Evolutionary conservation across 2,113 vertebrate genomes (phyloP), one percentile per base, ranked within the genome.

Genomic region (Australoheros scitulus): DNA sequence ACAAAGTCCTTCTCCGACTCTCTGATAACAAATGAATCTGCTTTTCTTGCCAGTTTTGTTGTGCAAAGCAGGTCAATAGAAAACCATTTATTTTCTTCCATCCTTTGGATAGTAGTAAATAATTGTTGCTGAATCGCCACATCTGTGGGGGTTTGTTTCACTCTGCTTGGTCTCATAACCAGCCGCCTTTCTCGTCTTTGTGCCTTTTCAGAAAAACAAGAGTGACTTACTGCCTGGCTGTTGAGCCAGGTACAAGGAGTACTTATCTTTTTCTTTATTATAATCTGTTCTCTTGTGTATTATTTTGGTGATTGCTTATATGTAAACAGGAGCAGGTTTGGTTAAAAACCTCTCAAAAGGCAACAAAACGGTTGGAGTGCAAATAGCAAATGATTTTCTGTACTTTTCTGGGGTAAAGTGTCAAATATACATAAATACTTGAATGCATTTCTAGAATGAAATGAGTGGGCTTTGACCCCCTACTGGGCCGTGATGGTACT

Each of bases 51-150:
- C 87, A 76, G 56, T 91, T 92, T 83, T 82, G 80, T 94, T 91
- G 91, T 94, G 91, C 84, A 90, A 90, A 93, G 89, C 86, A 88
- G 91, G 90, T 95, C 90, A 93, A 95, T 94, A 92, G 91, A 88
- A 82, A 91, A 91, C 80, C 89, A 93, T 93, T 93, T 78, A 88
- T 89, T 92, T 91, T 84, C 82, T 83, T 63, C n/a, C 32, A 80
- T 88, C 86, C 80, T 85, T 92, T 93, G 79, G 84, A 91, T 88
- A 63, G 83, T 76, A 15, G 83, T 93, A 92, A 95, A 90, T 93
- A 89, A 92, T 93, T 93, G 84, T 86, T 93, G 93, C 94, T 94
- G 94, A 96, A 87, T 95, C 93, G 77, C 81, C 91, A 83, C 89
- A 92, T 94, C 89, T 93, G 81, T 81, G 77, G 78, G 83, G 88